A percentile compares a stretch with the other conserved stretches of the same genome.
These are phyloP conservation scores for Matsumurasca onukii DNA, from an alignment of 1,140 invertebrate species.

Conservation along the genomic window DNA sequence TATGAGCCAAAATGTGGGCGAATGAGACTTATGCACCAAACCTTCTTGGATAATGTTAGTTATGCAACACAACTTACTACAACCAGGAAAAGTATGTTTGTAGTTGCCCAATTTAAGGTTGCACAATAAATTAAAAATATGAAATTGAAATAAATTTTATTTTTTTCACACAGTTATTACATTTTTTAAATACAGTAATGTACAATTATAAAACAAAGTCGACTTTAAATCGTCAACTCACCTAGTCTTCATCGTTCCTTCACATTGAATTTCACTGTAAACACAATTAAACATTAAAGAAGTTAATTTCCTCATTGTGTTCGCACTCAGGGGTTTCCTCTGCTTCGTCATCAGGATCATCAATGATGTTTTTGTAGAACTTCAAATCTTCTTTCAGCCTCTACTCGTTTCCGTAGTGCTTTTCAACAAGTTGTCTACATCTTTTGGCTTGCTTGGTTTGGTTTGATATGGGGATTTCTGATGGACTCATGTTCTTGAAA, in stretches of 20 bases:
- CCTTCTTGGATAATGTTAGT: background rate
- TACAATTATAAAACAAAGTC: background rate
- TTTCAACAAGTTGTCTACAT: slow-evolving; percentile 11
- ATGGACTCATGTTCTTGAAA: background rate
- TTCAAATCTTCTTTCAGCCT: background rate
- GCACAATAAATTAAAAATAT: background rate
- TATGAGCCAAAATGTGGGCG: background rate
- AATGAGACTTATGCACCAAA: background rate
- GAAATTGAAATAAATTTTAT: background rate
- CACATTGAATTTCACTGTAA: no score
- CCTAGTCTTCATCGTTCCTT: no score
- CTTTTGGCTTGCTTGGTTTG: background rate
- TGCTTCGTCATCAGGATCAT: slow-evolving; percentile 7
- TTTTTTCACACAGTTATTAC: background rate
- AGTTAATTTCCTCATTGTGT: background rate
- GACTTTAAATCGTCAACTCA: no score
- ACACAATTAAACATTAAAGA: background rate
- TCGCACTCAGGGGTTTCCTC: background rate
- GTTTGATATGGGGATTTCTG: background rate
- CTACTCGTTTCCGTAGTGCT: slow-evolving; percentile 31
- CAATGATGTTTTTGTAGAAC: background rate
- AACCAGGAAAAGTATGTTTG: background rate
- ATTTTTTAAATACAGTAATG: background rate
- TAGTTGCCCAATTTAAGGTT: background rate
- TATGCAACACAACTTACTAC: background rate